Evolutionary conservation across 2,888 invertebrate genomes (phyloP), one percentile per base, ranked within the genome.

Genomic region (Synergus itoensis): DNA sequence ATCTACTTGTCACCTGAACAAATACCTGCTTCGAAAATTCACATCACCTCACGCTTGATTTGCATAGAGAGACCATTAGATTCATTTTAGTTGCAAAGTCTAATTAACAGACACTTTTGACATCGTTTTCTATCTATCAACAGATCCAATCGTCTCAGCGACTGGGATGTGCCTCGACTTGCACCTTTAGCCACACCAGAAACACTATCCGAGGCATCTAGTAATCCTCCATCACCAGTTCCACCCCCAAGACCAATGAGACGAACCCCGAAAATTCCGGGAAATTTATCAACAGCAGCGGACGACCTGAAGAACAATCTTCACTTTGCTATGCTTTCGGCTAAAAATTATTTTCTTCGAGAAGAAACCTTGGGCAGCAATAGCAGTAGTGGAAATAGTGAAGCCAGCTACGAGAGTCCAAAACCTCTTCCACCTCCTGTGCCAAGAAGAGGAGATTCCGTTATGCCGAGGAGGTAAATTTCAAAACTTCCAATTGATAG

Each of bases 181-280:
- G 97, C 97, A 0, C 97, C 97, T 0, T 90, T 97, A 36, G 97
- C 97, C 12, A 96, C 96, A 77, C 97, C 97, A 0, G 97, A 97
- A 90, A 96, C 96, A 0, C 92, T 97, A 16, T 97, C 96, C 0
- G 97, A 97, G 90, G 94, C 96, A n/a, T 96, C 96, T 3, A 94
- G 96, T 78, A 95, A 95, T 86, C 96, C 96, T 40, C 93, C 95
- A 82, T 94, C 95, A 36, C 95, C 95, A 84, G 93, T 94, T 77
- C 93, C 94, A 65, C 93, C 94, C 16, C 94, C 94, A 0, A 93
- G 94, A 85, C 93, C 95, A 36, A 94, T 95, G 93, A 92, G 95
- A 60, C 92, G 95, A 28, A 95, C 95, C 0, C 95, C 95, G 0
- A 95, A 95, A 87, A 95, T 95, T 80, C 93, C 93, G 67, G 95